Evolutionary conservation across 2,888 invertebrate species (phyloP), one percentile per base, ranked within the genome.

Genomic region (Morpho helenor): DNA sequence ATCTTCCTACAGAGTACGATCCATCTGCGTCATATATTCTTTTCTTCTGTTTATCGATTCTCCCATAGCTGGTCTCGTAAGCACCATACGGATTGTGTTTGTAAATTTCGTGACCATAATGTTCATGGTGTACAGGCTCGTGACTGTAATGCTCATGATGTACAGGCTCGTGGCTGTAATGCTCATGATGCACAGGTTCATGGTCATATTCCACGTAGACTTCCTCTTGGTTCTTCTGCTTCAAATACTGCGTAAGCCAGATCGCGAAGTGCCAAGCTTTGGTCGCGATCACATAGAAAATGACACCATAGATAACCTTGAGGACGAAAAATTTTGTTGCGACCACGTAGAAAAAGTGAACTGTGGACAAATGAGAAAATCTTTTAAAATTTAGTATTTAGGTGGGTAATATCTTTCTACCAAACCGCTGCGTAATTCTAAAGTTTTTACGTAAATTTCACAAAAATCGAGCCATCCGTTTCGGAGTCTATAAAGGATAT

Each of bases 211-310:
- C 80, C 10, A 68, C 52, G 51, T 79, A 68, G 42, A 44, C 43
- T 7, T 49, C 49, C 2, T 49, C 9, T 31, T 82, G 76, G 1
- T 78, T 70, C 3, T 74, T 59, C 10, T 68, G 75, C 61, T 88
- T 89, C 44, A 89, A 53, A 57, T 82, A 89, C 56, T 87, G 84
- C 2, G 83, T 73, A 60, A 89, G 82, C 89, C 89, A 89, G 7
- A 84, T 59, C 0, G 79, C 64, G 39, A 89, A 82, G 22, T 87
- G 76, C 88, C 88, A 89, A 2, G 76, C 86, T 64, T 89, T 89
- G 0, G 71, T 68, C 0, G 81, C 59, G 0, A 89, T 65, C 0
- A 75, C 76, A 67, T 75, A 87, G 67, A 89, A 83, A 5, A 89
- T 69, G 1, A 76, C 77, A 2, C 87, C 89, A 52, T 89, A 89